A percentile compares a stretch with the other conserved stretches of the same genome.
phyloP scores from a whole-genome alignment of 2,888 invertebrate species.

The Erebia palarica region DNA sequence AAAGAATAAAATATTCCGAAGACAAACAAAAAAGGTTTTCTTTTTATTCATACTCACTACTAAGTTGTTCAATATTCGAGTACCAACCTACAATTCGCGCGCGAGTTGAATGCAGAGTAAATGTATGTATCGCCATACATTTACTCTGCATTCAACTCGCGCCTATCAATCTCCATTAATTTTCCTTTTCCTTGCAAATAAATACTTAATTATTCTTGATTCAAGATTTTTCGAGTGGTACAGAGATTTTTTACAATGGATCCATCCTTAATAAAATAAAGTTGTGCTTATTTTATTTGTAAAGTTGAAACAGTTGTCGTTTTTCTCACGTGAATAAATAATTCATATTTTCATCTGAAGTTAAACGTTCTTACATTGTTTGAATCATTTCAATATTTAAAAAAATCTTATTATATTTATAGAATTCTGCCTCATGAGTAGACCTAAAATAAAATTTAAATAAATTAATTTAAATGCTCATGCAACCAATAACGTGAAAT shows the following conservation, averaged over 20 bases:
- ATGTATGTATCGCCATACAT: too few relatives aligned
- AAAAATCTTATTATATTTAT: too few relatives aligned
- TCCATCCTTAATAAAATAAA: not conserved
- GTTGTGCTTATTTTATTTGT: not conserved
- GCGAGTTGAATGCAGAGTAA: too few relatives aligned
- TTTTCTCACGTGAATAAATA: not conserved
- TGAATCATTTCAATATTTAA: too few relatives aligned
- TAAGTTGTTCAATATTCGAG: not conserved
- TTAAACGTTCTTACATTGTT: too few relatives aligned
- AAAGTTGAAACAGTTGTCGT: slow-evolving; percentile 4
- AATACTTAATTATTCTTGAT: not conserved
- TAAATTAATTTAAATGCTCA: too few relatives aligned
- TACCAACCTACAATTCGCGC: not conserved
- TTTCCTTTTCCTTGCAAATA: not conserved
- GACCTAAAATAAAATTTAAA: too few relatives aligned
- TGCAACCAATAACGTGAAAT: too few relatives aligned
- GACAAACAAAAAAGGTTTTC: not conserved
- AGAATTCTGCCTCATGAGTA: too few relatives aligned
- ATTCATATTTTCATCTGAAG: too few relatives aligned
- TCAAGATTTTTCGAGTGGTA: not conserved
- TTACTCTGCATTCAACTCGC: too few relatives aligned
- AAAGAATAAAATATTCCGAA: not conserved
- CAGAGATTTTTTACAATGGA: not conserved
- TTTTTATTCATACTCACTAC: not conserved
- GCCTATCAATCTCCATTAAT: not conserved